Conservation (phyloP, 2,113 vertebrate species). For the Indicator maculatus region DNA sequence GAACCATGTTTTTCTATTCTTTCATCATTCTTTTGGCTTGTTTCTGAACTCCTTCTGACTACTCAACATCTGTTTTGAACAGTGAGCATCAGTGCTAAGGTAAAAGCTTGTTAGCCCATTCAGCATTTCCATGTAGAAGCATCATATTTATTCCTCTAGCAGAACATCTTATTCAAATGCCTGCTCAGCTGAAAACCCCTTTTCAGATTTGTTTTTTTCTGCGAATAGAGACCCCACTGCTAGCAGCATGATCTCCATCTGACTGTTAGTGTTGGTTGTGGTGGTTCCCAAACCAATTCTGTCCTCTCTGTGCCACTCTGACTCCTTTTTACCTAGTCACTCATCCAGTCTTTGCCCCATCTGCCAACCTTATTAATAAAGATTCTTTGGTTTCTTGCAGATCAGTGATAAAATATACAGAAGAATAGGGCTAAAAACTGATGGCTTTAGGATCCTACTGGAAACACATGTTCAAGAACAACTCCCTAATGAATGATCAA, state of each 20-base stretch:
- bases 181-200: not conserved
- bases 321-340: not conserved
- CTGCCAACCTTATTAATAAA: not conserved
- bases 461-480: not conserved
- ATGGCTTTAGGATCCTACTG: not conserved
- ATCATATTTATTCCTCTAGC: not conserved
- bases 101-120: not conserved
- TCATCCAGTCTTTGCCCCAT: not conserved
- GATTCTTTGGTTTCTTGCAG: not conserved
- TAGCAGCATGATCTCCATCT: rapidly evolving
- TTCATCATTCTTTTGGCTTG: not conserved
- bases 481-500: not conserved
- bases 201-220: not conserved
- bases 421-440: not conserved
- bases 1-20: not conserved
- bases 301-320: not conserved
- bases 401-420: not conserved
- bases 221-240: not conserved
- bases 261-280: not conserved
- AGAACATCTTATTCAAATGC: not conserved
- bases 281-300: not conserved
- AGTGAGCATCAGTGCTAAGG: not conserved
- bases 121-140: not conserved
- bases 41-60: not conserved
- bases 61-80: not conserved